Conservation (phyloP, 2,797 vertebrate genomes). For the Champsocephalus esox region DNA sequence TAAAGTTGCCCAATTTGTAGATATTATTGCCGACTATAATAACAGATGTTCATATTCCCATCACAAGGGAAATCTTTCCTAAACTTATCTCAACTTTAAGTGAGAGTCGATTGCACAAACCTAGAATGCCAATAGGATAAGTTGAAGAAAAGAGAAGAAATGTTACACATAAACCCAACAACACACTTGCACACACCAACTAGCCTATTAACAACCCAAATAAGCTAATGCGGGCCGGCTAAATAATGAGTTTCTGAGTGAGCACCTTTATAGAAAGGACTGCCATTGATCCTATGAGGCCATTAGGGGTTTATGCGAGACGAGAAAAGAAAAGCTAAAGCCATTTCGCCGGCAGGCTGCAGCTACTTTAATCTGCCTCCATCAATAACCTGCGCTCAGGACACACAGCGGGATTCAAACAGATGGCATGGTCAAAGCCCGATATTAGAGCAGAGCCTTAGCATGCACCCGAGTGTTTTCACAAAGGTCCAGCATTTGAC, state of each 20-base stretch:
- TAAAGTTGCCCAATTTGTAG: neutral
- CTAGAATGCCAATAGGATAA: slow-evolving; percentile 50
- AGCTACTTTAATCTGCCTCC: slow-evolving; percentile 54
- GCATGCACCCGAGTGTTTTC: slow-evolving; percentile 48
- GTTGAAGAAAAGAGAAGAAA: slow-evolving; percentile 37
- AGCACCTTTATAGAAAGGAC: slow-evolving; percentile 66
- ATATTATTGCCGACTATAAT: neutral
- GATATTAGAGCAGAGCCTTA: slow-evolving; percentile 57
- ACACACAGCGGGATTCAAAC: slow-evolving; percentile 61
- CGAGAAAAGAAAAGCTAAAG: slow-evolving; percentile 73
- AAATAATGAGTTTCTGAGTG: slow-evolving; percentile 74
- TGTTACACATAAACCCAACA: slow-evolving; percentile 34
- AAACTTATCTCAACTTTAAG: slow-evolving; percentile 28
- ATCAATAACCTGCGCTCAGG: slow-evolving; percentile 73
- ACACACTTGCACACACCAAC: slow-evolving; percentile 24
- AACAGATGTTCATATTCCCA: neutral
- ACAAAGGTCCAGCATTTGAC: slow-evolving; percentile 27
- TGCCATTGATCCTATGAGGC: slow-evolving; percentile 79
- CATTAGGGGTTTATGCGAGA: slow-evolving; percentile 71
- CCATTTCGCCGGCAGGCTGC: slow-evolving; percentile 41
- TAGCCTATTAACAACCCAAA: slow-evolving; percentile 69
- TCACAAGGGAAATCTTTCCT: slow-evolving; percentile 8
- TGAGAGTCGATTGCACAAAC: slow-evolving; percentile 27
- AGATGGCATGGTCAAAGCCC: slow-evolving; percentile 63
- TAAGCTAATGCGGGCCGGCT: slow-evolving; percentile 72